Evolutionary conservation across 1,140 invertebrate genomes (phyloP), one percentile per base, ranked within the genome.

Genomic region (Phthorimaea operculella): DNA sequence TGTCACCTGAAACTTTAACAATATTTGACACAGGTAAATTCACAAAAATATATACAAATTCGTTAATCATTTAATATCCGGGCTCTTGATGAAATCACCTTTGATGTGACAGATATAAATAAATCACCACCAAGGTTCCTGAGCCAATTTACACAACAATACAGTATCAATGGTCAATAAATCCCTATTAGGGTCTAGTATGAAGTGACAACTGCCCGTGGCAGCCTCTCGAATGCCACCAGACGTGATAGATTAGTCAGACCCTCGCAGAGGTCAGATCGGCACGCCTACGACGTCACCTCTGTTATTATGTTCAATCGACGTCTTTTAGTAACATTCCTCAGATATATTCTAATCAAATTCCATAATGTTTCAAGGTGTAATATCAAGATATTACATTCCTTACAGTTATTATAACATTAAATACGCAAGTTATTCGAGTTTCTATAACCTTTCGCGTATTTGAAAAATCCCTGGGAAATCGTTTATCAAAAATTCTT

Each of bases 121-220:
- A 28, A 28, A 28, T 28, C 21, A 28, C 21, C 6, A 28, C 21
- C 21, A 28, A 28, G 21, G 21, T 6, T 28, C 21, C 21, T 28
- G 21, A 28, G 21, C 21, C 36, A 39, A 39, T 39, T 39, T 39
- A 39, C 36, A 39, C 36, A 39, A 39, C 36, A 39, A 39, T 39
- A 39, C n/a, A 39, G 4, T n/a, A 39, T 39, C 36, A 39, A n/a
- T 39, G 36, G n/a, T 39, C n/a, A 10, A 39, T 39, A 39, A 39
- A 39, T n/a, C 36, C 10, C 36, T 39, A 39, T 39, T 39, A 39
- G 36, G 36, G 8, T 39, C n/a, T n/a, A 39, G 10, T 39, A 39
- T 39, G 44, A 47, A 47, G 44, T 17, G 44, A 47, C 44, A 47
- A 17, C 44, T 47, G 44, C 14, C 15, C n/a, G 16, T 16, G 44